Evolutionary conservation across 2,797 vertebrate genomes (phyloP).

Genomic region (Etheostoma perlongum): DNA sequence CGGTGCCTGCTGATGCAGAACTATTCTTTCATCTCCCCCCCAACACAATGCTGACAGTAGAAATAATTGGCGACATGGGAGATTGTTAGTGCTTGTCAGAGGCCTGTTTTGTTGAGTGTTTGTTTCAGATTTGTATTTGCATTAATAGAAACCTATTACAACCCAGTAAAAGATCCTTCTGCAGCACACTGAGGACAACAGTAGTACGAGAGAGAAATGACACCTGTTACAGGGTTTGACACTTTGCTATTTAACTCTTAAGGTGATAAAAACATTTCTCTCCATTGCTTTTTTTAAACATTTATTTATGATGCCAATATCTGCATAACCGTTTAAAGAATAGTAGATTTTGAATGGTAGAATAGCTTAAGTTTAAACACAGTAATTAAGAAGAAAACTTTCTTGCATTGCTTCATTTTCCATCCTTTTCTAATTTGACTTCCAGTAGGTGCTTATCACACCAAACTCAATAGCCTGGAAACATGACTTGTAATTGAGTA

Average conservation of each 20-base stretch:
- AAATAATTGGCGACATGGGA: slow-evolving; percentile 21
- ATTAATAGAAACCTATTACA: slow-evolving; percentile 20
- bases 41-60: slow-evolving; percentile 1
- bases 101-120: background rate
- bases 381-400: background rate
- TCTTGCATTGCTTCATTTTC: slow-evolving; percentile 8
- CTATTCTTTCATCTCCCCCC: slow-evolving; percentile 8
- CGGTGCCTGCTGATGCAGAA: background rate
- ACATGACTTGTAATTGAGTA: slow-evolving; percentile 39
- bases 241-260: background rate
- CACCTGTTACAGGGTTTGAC: slow-evolving; percentile 9
- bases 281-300: background rate
- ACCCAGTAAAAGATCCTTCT: background rate
- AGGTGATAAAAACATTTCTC: slow-evolving; percentile 7
- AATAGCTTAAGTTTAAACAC: background rate
- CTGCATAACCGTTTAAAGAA: slow-evolving; percentile 2
- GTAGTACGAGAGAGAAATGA: background rate
- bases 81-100: slow-evolving; percentile 14
- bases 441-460: slow-evolving; percentile 22
- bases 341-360: background rate
- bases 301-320: slow-evolving; percentile 3
- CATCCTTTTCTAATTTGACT: slow-evolving; percentile 14
- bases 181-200: background rate
- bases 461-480: slow-evolving; percentile 51
- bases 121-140: background rate